A percentile compares a stretch with the other conserved stretches of the same genome.
These are phyloP conservation scores for Eremophila alpestris DNA, from an alignment of 2,797 vertebrate species.

Conservation along the genomic window DNA sequence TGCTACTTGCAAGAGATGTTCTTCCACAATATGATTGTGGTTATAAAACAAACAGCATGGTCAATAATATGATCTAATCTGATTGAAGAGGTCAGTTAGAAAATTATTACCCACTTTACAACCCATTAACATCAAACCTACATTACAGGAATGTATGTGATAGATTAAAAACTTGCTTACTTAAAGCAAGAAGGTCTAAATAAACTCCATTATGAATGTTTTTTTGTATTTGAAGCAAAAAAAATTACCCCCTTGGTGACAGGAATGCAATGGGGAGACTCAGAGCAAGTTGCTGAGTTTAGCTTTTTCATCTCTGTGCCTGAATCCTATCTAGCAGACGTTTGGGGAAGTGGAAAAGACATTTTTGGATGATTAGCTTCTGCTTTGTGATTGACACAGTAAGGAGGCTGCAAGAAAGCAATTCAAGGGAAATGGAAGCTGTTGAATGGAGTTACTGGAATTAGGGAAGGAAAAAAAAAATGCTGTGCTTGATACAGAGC, in stretches of 20 bases:
- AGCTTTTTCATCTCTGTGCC: constrained; percentile 33
- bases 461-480: background rate
- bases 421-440: constrained; percentile 39
- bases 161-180: constrained; percentile 80
- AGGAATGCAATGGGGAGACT: background rate
- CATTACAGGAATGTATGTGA: constrained; percentile 76
- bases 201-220: constrained; percentile 66
- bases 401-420: constrained; percentile 24
- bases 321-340: constrained; percentile 8
- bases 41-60: constrained; percentile 79
- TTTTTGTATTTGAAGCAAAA: constrained; percentile 53
- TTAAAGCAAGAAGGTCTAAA: constrained; percentile 73
- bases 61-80: constrained; percentile 81
- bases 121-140: constrained; percentile 79
- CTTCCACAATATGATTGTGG: constrained; percentile 79
- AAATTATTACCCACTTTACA: constrained; percentile 82
- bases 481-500: background rate
- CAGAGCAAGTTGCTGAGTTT: constrained; percentile 56
- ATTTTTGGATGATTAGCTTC: constrained; percentile 39
- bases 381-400: constrained; percentile 43
- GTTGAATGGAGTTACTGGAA: constrained; percentile 61
- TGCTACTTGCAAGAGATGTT: constrained; percentile 73
- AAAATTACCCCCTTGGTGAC: constrained; percentile 56
- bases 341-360: constrained; percentile 17
- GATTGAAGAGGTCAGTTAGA: constrained; percentile 78